Evolutionary conservation across 2,113 vertebrate genomes (phyloP).

Genomic region (Xenotilapia flavipinnis): DNA sequence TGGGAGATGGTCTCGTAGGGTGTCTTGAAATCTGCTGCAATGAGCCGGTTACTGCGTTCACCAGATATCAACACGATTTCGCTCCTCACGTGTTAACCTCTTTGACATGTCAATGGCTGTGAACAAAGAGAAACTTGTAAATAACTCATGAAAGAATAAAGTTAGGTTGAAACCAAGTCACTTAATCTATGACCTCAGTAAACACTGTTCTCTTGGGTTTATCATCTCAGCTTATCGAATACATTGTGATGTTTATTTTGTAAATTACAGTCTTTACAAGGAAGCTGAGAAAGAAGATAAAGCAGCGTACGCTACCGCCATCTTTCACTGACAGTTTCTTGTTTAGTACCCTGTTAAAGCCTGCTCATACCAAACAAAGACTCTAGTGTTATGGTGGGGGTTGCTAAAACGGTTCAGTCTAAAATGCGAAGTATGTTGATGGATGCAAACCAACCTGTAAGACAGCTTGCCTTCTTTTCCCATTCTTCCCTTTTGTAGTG

Average conservation of each 20-base stretch:
- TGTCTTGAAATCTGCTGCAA: no score
- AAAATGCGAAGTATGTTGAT: background rate
- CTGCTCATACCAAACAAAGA: background rate
- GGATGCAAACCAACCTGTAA: background rate
- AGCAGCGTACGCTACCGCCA: accelerated
- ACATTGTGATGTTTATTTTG: background rate
- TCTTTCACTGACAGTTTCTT: background rate
- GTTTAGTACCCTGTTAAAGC: background rate
- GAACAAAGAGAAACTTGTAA: background rate
- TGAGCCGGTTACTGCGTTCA: no score
- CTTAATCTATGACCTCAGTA: background rate
- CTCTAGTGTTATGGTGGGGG: background rate
- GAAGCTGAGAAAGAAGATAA: background rate
- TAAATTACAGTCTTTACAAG: background rate
- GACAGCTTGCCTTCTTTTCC: background rate
- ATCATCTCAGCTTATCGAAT: background rate
- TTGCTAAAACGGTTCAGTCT: background rate
- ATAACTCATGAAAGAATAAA: background rate
- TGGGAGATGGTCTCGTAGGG: no score
- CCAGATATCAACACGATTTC: background rate
- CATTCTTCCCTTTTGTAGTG: conserved; percentile 11
- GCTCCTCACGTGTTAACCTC: accelerated
- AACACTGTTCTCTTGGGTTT: background rate
- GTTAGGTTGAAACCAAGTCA: background rate
- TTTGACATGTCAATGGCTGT: background rate